A percentile compares a stretch with the other conserved stretches of the same genome.
Evolutionary conservation across 2,113 vertebrate species (phyloP).

Genomic region (Gulo gulo): DNA sequence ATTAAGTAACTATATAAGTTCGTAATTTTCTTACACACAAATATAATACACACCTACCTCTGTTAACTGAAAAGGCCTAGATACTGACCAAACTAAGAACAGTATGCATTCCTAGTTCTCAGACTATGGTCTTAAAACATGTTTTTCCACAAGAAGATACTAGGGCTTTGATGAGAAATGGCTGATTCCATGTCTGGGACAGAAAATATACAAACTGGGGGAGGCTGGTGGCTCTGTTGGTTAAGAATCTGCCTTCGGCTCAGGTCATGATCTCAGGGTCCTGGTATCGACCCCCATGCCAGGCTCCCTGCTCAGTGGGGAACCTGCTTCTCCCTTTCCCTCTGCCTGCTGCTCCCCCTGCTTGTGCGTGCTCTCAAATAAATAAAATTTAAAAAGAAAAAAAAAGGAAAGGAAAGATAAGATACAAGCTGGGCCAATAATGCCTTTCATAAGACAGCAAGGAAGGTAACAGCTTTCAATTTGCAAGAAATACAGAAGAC

Average conservation of each 20-base stretch:
- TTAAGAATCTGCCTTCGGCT: not conserved
- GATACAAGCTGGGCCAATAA: not conserved
- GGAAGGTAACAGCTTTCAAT: not conserved
- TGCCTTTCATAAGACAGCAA: not conserved
- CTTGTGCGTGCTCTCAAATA: not conserved
- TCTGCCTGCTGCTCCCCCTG: too few relatives aligned
- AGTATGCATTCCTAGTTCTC: not conserved
- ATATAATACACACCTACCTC: not conserved
- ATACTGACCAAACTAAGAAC: not conserved
- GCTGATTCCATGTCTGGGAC: not conserved
- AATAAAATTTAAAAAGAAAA: not conserved
- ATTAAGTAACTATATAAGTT: not conserved
- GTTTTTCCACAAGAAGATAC: not conserved
- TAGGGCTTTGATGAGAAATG: not conserved
- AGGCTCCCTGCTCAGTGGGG: not conserved
- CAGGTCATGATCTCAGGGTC: not conserved
- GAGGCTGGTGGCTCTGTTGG: not conserved
- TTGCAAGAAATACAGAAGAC: not conserved
- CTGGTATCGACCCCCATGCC: not conserved
- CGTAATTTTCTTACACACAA: not conserved
- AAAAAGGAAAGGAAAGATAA: not conserved
- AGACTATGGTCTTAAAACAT: not conserved
- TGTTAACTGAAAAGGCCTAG: not conserved
- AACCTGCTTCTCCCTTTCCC: too few relatives aligned
- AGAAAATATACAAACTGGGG: not conserved